These are phyloP conservation scores for Rhegmatorhina hoffmannsi DNA, from an alignment of 2,113 vertebrate species.

Conservation along the genomic window DNA sequence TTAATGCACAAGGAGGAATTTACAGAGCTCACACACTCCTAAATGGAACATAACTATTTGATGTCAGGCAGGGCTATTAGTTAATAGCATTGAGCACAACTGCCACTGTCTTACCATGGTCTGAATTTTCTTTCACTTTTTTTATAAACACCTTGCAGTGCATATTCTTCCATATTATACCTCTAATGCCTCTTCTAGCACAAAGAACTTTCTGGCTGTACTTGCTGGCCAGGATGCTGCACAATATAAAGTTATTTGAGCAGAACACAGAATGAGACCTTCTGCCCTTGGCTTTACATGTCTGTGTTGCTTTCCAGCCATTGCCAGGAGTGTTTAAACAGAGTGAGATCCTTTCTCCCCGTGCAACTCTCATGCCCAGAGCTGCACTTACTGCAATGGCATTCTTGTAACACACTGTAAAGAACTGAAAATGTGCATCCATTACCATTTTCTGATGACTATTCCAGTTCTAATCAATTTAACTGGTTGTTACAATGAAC, in stretches of 20 bases:
- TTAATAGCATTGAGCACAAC: background rate
- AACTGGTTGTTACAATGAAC: background rate
- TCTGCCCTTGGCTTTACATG: constrained; percentile 22
- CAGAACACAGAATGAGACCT: constrained; percentile 23
- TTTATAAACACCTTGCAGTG: constrained; percentile 27
- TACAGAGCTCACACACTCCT: background rate
- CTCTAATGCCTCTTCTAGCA: constrained; percentile 17
- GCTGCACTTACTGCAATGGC: background rate
- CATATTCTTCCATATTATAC: background rate
- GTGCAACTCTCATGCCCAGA: background rate
- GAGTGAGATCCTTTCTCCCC: background rate
- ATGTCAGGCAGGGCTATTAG: background rate
- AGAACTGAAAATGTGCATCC: background rate
- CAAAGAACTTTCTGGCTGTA: constrained; percentile 18
- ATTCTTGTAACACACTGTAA: background rate
- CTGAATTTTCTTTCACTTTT: constrained; percentile 2
- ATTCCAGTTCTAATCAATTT: background rate
- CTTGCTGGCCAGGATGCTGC: background rate
- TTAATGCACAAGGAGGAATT: background rate
- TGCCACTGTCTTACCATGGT: background rate
- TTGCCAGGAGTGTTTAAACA: background rate
- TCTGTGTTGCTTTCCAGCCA: background rate
- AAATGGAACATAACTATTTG: background rate
- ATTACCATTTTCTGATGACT: background rate
- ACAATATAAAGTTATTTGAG: constrained; percentile 16